These are phyloP conservation scores for Drosophila nigrodunni DNA, from an alignment of 1,140 invertebrate species.

Conservation along the genomic window DNA sequence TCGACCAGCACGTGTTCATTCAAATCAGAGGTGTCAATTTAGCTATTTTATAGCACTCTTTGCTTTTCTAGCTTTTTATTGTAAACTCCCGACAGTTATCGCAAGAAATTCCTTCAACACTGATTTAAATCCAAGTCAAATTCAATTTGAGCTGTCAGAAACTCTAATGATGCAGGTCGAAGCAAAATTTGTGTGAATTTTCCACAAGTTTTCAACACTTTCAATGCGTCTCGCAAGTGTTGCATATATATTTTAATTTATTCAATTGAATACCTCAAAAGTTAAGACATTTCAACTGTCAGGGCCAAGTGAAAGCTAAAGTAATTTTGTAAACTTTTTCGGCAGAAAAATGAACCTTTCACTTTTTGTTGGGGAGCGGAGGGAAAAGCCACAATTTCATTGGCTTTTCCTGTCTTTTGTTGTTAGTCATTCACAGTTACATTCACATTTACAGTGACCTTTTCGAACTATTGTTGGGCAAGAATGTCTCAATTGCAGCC, in stretches of 20 bases:
- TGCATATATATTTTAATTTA: constrained; percentile 22
- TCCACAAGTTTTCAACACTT: constrained; percentile 1
- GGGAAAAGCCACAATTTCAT: constrained; percentile 27
- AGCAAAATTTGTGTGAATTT: constrained; percentile 2
- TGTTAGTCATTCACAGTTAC: constrained; percentile 17
- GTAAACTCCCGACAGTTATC: too few relatives aligned
- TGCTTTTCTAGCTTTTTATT: too few relatives aligned
- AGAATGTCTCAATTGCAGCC: constrained; percentile 1
- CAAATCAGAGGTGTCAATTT: neutral
- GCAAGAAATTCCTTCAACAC: too few relatives aligned
- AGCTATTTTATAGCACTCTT: too few relatives aligned
- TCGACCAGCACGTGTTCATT: constrained; percentile 41
- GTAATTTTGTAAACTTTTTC: constrained; percentile 10
- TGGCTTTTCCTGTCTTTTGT: constrained; percentile 20
- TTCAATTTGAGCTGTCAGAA: constrained; percentile 5
- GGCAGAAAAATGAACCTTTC: constrained; percentile 27
- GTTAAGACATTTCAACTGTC: constrained; percentile 19
- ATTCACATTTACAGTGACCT: neutral
- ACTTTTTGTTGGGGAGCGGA: constrained; percentile 19
- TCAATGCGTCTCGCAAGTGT: constrained; percentile 37
- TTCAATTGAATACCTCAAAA: constrained; percentile 16
- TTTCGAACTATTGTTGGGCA: constrained; percentile 1
- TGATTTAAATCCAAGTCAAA: neutral
- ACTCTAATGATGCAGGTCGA: neutral
- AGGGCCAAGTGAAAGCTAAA: neutral